A percentile compares a stretch with the other conserved stretches of the same genome.
Conservation (phyloP, 2,113 vertebrate genomes). For the Edolisoma coerulescens region DNA sequence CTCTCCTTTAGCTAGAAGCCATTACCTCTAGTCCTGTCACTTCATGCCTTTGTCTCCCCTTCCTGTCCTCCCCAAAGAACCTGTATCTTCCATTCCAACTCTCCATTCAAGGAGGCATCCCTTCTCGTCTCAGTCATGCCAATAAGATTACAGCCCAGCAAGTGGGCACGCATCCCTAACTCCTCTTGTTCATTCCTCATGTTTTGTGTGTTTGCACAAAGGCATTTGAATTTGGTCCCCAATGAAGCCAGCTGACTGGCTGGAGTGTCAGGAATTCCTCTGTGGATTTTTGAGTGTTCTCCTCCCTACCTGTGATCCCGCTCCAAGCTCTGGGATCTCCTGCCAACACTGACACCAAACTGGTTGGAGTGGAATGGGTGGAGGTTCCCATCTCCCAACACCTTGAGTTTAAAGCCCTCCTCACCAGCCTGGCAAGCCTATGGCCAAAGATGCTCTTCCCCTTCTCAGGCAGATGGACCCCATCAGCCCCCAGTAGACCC, state of each 20-base stretch:
- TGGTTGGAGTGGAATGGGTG: background rate
- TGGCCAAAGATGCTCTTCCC: background rate
- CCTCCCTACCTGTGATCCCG: background rate
- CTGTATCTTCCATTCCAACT: background rate
- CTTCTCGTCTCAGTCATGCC: fast-evolving
- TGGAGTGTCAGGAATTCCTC: background rate
- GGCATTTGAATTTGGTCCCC: background rate
- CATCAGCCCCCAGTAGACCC: background rate
- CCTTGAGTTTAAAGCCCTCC: background rate
- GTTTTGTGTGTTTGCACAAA: background rate
- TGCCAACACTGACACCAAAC: background rate
- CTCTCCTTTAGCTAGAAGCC: background rate
- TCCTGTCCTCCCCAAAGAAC: background rate
- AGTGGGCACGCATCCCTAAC: fast-evolving
- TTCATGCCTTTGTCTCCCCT: background rate
- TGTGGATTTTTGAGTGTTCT: background rate
- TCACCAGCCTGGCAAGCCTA: background rate
- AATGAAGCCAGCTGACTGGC: background rate
- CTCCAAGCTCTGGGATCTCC: background rate
- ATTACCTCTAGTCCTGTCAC: background rate
- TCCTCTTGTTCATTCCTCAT: background rate
- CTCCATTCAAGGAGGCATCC: background rate
- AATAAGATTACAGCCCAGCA: background rate
- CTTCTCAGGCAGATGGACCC: background rate
- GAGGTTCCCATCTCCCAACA: background rate